Evolutionary conservation across 2,797 vertebrate species (phyloP).

Genomic region (Chrysocyon brachyurus): DNA sequence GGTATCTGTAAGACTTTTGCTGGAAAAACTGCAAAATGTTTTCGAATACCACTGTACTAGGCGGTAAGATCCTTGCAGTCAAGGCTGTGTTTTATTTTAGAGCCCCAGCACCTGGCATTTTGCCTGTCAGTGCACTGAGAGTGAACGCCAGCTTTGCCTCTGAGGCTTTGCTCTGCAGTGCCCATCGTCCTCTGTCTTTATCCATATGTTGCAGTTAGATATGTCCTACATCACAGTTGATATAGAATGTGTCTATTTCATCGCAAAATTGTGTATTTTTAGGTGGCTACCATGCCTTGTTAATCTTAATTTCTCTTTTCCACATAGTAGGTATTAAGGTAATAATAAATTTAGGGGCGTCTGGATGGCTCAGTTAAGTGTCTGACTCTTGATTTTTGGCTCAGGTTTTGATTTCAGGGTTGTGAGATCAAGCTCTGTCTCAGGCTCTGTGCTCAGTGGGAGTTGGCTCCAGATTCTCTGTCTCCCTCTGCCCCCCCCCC

Average conservation of each 20-base stretch:
- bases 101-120: neutral
- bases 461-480: neutral
- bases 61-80: neutral
- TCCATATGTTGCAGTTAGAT: neutral
- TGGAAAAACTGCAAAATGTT: neutral
- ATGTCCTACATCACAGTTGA: neutral
- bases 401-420: neutral
- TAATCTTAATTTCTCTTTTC: neutral
- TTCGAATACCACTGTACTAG: neutral
- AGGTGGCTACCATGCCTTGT: neutral
- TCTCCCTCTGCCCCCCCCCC: neutral
- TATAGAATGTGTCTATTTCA: neutral
- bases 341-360: neutral
- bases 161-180: neutral
- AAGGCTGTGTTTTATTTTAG: neutral
- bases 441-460: neutral
- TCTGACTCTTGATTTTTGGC: neutral
- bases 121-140: neutral
- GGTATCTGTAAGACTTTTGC: conserved; percentile 13
- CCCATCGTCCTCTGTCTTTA: neutral
- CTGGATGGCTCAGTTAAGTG: neutral
- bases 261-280: neutral
- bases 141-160: neutral
- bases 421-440: neutral
- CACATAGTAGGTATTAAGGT: neutral